Evolutionary conservation across 1,140 invertebrate genomes (phyloP).

Genomic region (Listronotus bonariensis): DNA sequence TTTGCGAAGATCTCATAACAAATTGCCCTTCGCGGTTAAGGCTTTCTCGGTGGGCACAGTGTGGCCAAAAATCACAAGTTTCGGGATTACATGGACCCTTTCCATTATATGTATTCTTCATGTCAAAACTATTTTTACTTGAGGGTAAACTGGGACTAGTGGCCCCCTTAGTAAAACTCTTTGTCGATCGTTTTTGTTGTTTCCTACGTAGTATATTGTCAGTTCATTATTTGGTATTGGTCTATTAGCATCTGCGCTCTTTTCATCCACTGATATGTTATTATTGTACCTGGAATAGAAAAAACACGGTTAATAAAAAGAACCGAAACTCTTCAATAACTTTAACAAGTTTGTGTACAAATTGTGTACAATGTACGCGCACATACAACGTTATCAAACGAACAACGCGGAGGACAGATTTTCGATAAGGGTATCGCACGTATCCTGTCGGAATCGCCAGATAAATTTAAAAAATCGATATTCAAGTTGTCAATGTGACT

Average conservation of each 20-base stretch:
- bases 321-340: no score
- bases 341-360: no score
- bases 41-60: slow-evolving; percentile 57
- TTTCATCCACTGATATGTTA: slow-evolving; percentile 52
- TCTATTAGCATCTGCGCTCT: slow-evolving; percentile 49
- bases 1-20: slow-evolving; percentile 62
- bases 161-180: slow-evolving; percentile 58
- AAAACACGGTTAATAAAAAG: no score
- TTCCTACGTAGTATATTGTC: slow-evolving; percentile 59
- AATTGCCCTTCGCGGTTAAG: slow-evolving; percentile 30
- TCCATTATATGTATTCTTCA: slow-evolving; percentile 34
- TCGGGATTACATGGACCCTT: slow-evolving; percentile 57
- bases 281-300: slow-evolving; percentile 51
- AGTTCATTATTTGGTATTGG: slow-evolving; percentile 49
- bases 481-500: no score
- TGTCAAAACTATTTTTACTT: slow-evolving; percentile 35
- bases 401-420: no score
- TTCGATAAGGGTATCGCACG: no score
- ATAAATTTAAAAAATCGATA: no score
- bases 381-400: no score
- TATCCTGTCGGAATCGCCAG: no score
- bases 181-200: slow-evolving; percentile 47
- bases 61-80: slow-evolving; percentile 64
- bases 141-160: slow-evolving; percentile 56
- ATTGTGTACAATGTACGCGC: no score